These are phyloP conservation scores for Haliclona indistincta DNA, from an alignment of 37 sponge, comb jelly and placozoan species.

Conservation along the genomic window DNA sequence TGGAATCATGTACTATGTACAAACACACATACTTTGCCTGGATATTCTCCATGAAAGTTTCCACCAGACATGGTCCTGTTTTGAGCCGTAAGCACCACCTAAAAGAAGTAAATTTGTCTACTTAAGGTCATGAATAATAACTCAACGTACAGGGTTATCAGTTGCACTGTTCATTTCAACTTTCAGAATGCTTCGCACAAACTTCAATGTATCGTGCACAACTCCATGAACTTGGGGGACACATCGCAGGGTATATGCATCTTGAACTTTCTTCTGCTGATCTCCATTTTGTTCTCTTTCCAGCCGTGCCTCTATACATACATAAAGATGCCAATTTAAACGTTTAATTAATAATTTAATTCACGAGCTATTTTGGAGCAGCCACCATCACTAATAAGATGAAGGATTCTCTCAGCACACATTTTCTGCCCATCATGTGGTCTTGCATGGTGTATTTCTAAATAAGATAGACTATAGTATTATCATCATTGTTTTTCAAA, in stretches of 20 bases:
- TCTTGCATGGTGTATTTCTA: constrained; percentile 58
- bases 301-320: background rate
- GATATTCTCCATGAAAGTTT: constrained; percentile 94
- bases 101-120: background rate
- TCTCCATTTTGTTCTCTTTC: background rate
- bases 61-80: constrained; percentile 71
- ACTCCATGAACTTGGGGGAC: constrained; percentile 79
- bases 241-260: constrained; percentile 81
- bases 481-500: background rate
- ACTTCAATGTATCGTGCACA: constrained; percentile 69
- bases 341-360: too few relatives aligned
- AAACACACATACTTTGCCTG: constrained; percentile 68
- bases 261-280: constrained; percentile 59
- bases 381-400: constrained; percentile 49
- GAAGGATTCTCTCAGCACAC: constrained; percentile 56
- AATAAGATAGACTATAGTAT: background rate
- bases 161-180: constrained; percentile 88
- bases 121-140: constrained; percentile 10
- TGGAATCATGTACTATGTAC: background rate
- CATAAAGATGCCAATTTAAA: too few relatives aligned
- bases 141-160: constrained; percentile 90
- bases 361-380: too few relatives aligned
- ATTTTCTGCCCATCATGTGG: constrained; percentile 79
- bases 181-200: constrained; percentile 63
- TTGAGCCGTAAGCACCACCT: background rate